Evolutionary conservation across 1,140 invertebrate species (phyloP), one percentile per base, ranked within the genome.

Genomic region (Bombus superbus): DNA sequence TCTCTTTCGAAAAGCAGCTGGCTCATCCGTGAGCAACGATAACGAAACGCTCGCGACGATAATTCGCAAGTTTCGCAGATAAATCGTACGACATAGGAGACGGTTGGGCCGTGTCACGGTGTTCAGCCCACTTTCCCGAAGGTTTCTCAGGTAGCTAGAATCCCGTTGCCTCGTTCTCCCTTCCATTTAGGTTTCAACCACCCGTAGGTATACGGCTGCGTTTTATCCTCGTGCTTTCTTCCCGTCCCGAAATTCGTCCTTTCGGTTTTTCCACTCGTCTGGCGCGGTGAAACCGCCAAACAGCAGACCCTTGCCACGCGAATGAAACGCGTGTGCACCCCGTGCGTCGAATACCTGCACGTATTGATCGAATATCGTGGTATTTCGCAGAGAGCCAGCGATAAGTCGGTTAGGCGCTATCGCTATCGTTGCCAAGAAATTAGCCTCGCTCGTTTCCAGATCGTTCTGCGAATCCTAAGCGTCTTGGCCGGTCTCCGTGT

Each of bases 331-430:
- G 88, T 83, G 80, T 89, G 79, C 53, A 85, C 25, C 10, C 38
- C 9, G 32, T 66, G 53, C 88, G 74, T 79, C 81, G 82, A 85
- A 90, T 90, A 90, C 82, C 81, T 87, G 78, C 66, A n/a, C 47
- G 74, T 90, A 90, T 90, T 90, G 89, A 90, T 90, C 89, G 88
- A 90, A 90, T 90, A 90, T 90, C 86, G 86, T 66, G 66, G 59
- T 85, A 89, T 90, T 90, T 90, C 87, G 72, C 68, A 32, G 64
- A 35, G 35, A 57, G 18, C 38, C 68, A 40, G 25, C 73, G 86
- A 90, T 85, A 90, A 90, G 79, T 71, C 68, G 57, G 47, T 38
- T 68, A 53, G 44, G 59, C 2, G 53, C 32, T 73, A 44, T 68
- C 71, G 71, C 57, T 81, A 74, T 81, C 83, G 71, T 74, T 81